Evolutionary conservation across 2,888 invertebrate species (phyloP).

Genomic region (Callyntrura sp.): DNA sequence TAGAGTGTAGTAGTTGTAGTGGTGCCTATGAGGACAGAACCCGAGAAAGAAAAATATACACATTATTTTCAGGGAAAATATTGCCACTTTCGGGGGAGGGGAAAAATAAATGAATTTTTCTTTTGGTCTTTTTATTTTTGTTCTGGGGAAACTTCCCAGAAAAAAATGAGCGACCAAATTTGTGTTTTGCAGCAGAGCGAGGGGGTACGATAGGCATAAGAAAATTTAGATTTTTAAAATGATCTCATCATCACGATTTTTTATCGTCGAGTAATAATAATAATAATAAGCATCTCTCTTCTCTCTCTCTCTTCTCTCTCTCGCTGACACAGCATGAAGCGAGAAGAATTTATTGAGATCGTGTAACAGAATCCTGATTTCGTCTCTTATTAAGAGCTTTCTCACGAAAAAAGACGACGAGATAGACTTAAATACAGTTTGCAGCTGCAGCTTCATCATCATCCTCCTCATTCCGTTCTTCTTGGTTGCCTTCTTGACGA

Average conservation of each 20-base stretch:
- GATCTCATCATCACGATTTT: conserved; percentile 60
- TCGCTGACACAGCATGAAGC: conserved; percentile 36
- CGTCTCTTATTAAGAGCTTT: conserved; percentile 50
- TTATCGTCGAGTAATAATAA: neutral
- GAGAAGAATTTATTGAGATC: conserved; percentile 59
- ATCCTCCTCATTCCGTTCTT: no score
- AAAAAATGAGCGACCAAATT: no score
- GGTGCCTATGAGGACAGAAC: no score
- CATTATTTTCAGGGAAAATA: no score
- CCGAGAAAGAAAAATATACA: no score
- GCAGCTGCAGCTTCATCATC: conserved; percentile 26
- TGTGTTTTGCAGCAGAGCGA: no score
- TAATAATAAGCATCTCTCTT: conserved; percentile 47
- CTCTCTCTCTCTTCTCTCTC: conserved; percentile 31
- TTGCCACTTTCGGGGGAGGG: no score
- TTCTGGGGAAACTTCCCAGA: no score
- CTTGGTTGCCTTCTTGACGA: no score
- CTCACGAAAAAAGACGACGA: neutral
- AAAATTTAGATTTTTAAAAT: conserved; percentile 31
- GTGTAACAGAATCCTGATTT: conserved; percentile 54
- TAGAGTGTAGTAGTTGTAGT: no score
- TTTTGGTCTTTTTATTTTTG: no score
- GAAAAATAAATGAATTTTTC: neutral
- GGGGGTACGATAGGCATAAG: neutral
- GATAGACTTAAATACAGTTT: neutral